Percentiles rank a stretch among this genome's conserved stretches.
phyloP scores from a whole-genome alignment of 2,113 vertebrate genomes.

The Sprattus sprattus region DNA sequence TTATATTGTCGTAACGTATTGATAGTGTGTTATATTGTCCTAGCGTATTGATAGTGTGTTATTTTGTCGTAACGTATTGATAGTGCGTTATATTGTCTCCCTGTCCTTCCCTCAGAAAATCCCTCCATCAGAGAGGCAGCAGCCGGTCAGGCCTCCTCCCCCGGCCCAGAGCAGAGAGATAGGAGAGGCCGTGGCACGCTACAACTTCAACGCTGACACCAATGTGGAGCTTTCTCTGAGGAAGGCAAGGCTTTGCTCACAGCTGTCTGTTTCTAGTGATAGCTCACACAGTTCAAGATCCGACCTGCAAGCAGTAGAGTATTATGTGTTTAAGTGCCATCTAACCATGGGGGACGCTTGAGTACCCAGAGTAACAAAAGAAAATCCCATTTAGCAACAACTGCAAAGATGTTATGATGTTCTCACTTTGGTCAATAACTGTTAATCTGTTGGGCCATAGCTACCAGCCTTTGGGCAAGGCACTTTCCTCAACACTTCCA shows the following conservation, averaged over 20 bases:
- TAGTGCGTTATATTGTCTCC: not conserved
- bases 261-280: not conserved
- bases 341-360: not conserved
- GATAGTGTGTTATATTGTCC: no score
- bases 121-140: constrained; percentile 74
- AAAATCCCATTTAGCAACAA: not conserved
- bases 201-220: constrained; percentile 84
- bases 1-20: no score
- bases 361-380: not conserved
- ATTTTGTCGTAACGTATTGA: not conserved
- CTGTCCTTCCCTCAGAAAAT: constrained; percentile 70
- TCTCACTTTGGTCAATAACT: not conserved
- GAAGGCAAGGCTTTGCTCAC: constrained; percentile 71
- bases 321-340: not conserved
- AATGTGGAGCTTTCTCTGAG: constrained; percentile 83
- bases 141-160: constrained; percentile 81
- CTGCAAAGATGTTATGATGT: not conserved
- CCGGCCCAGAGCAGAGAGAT: constrained; percentile 80
- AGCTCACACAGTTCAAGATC: not conserved
- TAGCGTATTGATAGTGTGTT: no score
- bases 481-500: not conserved
- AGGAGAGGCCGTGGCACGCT: constrained; percentile 85
- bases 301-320: not conserved
- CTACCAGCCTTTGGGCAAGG: not conserved
- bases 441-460: not conserved